These are phyloP conservation scores for Trypoxylon attenuatum DNA, from an alignment of 2,888 invertebrate species.

Conservation along the genomic window DNA sequence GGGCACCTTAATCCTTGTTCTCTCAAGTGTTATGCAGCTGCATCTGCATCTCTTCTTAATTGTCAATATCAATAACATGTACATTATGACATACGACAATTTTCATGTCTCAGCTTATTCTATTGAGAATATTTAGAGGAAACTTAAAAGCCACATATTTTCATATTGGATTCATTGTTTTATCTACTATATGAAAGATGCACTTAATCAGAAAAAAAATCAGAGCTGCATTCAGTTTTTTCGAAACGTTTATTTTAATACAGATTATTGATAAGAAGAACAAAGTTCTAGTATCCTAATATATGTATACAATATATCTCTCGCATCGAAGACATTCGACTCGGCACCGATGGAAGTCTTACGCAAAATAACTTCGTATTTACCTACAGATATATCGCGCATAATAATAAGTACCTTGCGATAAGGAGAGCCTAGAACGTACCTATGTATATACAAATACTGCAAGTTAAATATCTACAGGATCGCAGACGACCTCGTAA, in stretches of 20 bases:
- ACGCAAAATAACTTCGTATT: constrained; percentile 4
- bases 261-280: constrained; percentile 46
- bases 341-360: constrained; percentile 28
- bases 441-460: constrained; percentile 52
- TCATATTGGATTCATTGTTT: too few relatives aligned
- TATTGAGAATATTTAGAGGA: too few relatives aligned
- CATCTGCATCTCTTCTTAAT: background rate
- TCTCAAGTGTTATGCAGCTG: background rate
- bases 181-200: too few relatives aligned
- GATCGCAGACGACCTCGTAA: constrained; percentile 5
- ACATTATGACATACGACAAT: too few relatives aligned
- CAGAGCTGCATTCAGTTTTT: constrained; percentile 23
- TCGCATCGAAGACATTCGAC: constrained; percentile 21
- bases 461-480: constrained; percentile 50
- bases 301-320: constrained; percentile 18
- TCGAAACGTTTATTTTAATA: constrained; percentile 49
- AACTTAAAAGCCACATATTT: too few relatives aligned
- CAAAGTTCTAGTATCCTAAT: constrained; percentile 45
- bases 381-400: too few relatives aligned
- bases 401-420: too few relatives aligned
- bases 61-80: too few relatives aligned
- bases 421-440: constrained; percentile 23
- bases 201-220: too few relatives aligned
- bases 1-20: constrained; percentile 7
- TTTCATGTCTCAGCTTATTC: too few relatives aligned